Base-by-base conservation (phyloP, 2,113 vertebrate species). In the Benitochromis conjunctus region DNA sequence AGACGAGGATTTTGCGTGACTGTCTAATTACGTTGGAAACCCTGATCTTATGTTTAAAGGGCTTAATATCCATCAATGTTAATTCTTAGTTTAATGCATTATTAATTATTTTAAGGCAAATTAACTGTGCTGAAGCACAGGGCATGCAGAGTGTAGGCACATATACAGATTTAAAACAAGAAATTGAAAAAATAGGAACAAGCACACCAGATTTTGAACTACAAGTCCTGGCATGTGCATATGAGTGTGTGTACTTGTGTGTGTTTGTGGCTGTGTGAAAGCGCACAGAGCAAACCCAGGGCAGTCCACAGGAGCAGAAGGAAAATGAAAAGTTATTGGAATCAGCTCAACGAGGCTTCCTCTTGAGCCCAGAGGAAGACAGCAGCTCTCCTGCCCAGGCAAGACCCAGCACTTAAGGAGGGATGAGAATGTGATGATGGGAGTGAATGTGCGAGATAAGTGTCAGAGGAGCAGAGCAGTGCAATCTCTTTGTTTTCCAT, bases 321-420 rank as follows among this genome's bases (percentile, higher is more conserved):
- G 79, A 74, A 91, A 91, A 90, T 82, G 77, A 87, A 86, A 86
- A 82, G 82, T 80, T 86, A 85, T 83, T 86, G 80, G 79, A 90
- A 93, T 85, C 58, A 81, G 13, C 62, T 80, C 53, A 4, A 76
- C 41, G 4, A 86, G 85, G 58, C 57, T 89, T 90, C 57, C 82
- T 83, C 87, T 36, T 57, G 82, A 92, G 83, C 54, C 82, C 76
- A 80, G 57, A 89, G 64, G 80, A 90, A 88, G 77, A 81, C 56
- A 24, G 82, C 56, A 31, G 51, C 81, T 77, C 53, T 90, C 62
- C 78, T 88, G 91, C 86, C 60, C 77, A 81, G 83, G 66, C 90
- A 92, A 80, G 84, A 91, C 80, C 53, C 26, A 12, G 41, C 80
- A 62, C 38, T 66, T 31, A 71, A 86, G 76, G 57, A 81, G 41